These are phyloP conservation scores for Chroicocephalus ridibundus DNA, from an alignment of 2,113 vertebrate genomes.

Conservation along the genomic window DNA sequence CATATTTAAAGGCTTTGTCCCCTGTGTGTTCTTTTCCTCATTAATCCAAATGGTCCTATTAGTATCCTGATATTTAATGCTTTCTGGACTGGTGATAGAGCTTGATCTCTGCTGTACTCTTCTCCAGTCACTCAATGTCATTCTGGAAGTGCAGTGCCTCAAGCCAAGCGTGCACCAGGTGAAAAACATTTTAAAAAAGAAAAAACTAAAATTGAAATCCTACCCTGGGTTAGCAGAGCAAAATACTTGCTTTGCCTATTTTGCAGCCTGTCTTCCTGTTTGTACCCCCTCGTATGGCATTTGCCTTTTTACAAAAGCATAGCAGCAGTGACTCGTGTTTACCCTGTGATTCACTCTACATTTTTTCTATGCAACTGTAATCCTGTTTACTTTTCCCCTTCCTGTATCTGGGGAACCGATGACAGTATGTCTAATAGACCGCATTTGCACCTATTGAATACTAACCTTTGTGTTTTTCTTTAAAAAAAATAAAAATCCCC, in stretches of 20 bases:
- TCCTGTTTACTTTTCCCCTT: constrained; percentile 52
- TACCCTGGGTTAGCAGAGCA: neutral
- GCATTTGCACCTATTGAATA: neutral
- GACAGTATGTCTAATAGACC: neutral
- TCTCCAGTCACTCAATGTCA: neutral
- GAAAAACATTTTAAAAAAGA: neutral
- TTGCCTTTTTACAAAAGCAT: neutral
- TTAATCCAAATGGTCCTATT: neutral
- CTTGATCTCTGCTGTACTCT: neutral
- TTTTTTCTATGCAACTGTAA: constrained; percentile 20
- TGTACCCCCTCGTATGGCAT: neutral
- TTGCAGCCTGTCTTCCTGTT: neutral
- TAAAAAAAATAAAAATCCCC: neutral
- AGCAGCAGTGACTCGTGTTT: neutral
- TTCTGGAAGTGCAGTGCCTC: neutral
- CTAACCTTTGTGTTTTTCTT: neutral
- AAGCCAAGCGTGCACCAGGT: neutral
- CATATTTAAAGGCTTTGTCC: neutral
- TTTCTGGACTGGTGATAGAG: neutral
- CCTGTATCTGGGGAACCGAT: neutral
- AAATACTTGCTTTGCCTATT: neutral
- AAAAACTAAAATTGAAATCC: neutral
- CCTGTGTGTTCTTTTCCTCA: neutral
- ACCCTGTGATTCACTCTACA: constrained; percentile 28
- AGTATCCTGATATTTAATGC: neutral